Evolutionary conservation across 2,888 invertebrate species (phyloP).

Genomic region (Eupithecia centaureata): DNA sequence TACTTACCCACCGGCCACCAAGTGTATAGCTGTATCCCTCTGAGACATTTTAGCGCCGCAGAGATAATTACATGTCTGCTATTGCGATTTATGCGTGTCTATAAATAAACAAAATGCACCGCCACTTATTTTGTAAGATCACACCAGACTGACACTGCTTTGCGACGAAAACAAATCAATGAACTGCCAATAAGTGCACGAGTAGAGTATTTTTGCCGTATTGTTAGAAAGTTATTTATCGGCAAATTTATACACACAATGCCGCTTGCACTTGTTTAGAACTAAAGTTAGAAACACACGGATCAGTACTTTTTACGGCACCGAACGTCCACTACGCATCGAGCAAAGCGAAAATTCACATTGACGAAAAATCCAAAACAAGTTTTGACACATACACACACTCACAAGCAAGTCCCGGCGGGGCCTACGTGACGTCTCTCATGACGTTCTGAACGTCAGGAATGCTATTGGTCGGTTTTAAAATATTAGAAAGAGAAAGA

Average conservation of each 20-base stretch:
- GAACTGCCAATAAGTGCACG: slow-evolving; percentile 27
- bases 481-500: background rate
- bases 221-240: background rate
- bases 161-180: slow-evolving; percentile 36
- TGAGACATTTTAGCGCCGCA: slow-evolving; percentile 86
- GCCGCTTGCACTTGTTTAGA: slow-evolving; percentile 57
- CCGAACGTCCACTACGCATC: slow-evolving; percentile 5
- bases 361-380: slow-evolving; percentile 22
- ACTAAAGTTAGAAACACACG: slow-evolving; percentile 55
- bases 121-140: slow-evolving; percentile 60
- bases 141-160: slow-evolving; percentile 48
- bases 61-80: slow-evolving; percentile 79
- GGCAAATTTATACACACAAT: slow-evolving; percentile 38
- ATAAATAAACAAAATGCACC: slow-evolving; percentile 83
- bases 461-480: slow-evolving; percentile 15
- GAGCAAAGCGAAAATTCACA: slow-evolving; percentile 5
- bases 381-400: slow-evolving; percentile 17
- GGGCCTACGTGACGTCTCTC: slow-evolving; percentile 28
- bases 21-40: slow-evolving; percentile 95
- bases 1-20: slow-evolving; percentile 97
- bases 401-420: background rate
- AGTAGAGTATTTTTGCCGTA: background rate
- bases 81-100: slow-evolving; percentile 77
- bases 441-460: slow-evolving; percentile 11
- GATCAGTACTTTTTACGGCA: slow-evolving; percentile 22